Base-by-base conservation (phyloP, 2,888 invertebrate genomes). In the Epistrophe grossulariae region DNA sequence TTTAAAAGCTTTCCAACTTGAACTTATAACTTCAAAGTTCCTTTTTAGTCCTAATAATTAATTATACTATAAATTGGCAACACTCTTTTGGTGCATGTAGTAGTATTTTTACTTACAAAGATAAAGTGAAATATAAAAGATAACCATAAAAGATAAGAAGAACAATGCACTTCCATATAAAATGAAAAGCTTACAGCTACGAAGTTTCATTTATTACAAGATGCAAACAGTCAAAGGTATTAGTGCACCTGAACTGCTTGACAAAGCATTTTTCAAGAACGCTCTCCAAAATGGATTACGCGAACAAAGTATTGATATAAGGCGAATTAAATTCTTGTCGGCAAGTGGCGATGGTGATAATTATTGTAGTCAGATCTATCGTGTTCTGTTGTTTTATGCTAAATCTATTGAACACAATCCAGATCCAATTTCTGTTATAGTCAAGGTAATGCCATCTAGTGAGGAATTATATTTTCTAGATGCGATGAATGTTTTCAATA, bases 401-500 rank as follows among this genome's bases (percentile, higher is more conserved):
- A 50, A 50, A 19, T 0, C n/a, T 17, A 19, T 5, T 13, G 11
- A 19, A 13, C 31, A 17, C 1, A 52, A 73, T 28, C 4, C 24
- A 1, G 48, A 78, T 31, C 13, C 19, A 17, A 55, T 15, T 10
- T 71, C 88, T 4, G 70, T 90, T 55, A 90, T 91, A 74, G 88
- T 91, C 2, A 91, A 91, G 81, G 89, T 89, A 52, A 90, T 92
- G 71, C 90, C 90, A 9, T 88, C 76, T 4, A 66, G 82, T 5
- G 89, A 90, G 1, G 83, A 88, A 0, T 73, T 89, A 0, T 88
- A 89, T 28, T 92, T 91, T 52, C 90, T 93, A 62, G 92, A 89
- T 88, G 93, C 93, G 19, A 40, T 93, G 17, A 92, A 93, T 55
- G 91, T 93, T 10, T 94, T 93, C 70, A 90, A 91, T 13, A 93